A percentile compares a stretch with the other conserved stretches of the same genome.
Evolutionary conservation across 1,140 invertebrate genomes (phyloP).

Genomic region (Notospermus geniculatus): DNA sequence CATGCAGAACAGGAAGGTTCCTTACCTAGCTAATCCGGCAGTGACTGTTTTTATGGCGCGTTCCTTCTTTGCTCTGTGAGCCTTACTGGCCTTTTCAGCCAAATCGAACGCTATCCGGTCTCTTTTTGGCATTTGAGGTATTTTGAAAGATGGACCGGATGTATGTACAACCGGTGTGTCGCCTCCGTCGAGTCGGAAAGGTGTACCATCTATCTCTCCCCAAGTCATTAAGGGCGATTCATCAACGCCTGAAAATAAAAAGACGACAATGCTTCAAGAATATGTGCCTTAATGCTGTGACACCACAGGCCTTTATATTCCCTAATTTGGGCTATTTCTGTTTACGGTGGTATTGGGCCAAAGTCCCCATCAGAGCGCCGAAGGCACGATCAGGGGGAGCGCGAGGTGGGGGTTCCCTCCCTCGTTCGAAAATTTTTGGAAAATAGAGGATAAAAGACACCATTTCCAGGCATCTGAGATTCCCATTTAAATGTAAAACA

Average conservation of each 20-base stretch:
- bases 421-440: too few species aligned
- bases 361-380: too few species aligned
- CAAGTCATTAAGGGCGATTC: conserved; percentile 97
- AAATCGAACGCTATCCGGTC: conserved; percentile 85
- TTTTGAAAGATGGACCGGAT: conserved; percentile 61
- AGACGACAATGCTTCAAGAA: conserved; percentile 12
- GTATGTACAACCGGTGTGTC: conserved; percentile 50
- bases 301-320: too few species aligned
- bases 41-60: conserved; percentile 57
- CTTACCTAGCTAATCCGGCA: conserved; percentile 41
- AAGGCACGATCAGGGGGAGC: too few species aligned
- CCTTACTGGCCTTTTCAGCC: conserved; percentile 84
- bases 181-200: conserved; percentile 67
- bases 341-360: too few species aligned
- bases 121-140: conserved; percentile 74
- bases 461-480: too few species aligned
- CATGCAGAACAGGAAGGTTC: too few species aligned
- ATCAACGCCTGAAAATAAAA: conserved; percentile 63
- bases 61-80: conserved; percentile 72
- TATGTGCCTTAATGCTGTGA: too few species aligned
- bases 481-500: too few species aligned
- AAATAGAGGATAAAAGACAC: too few species aligned
- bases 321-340: too few species aligned
- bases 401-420: too few species aligned
- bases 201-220: conserved; percentile 98